A percentile compares a stretch with the other conserved stretches of the same genome.
Evolutionary conservation across 2,888 invertebrate species (phyloP).

Genomic region (Aphrophora alni): DNA sequence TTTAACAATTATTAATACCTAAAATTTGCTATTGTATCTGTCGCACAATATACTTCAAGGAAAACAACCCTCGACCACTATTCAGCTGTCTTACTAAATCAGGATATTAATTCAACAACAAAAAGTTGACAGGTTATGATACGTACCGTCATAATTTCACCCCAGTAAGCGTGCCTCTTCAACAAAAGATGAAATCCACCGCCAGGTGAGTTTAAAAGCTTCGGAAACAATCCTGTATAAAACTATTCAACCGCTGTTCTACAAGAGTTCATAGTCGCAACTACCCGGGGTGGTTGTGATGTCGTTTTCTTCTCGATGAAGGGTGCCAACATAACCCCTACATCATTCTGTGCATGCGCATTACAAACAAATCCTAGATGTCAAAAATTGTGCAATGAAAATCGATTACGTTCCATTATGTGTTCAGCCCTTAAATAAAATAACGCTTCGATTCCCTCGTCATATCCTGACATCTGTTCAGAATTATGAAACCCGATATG

Average conservation of each 20-base stretch:
- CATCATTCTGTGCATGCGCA: background rate
- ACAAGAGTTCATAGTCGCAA: background rate
- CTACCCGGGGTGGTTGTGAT: background rate
- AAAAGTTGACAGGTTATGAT: constrained; percentile 35
- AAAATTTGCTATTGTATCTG: background rate
- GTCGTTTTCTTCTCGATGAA: background rate
- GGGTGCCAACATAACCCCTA: constrained; percentile 9
- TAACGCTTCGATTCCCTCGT: background rate
- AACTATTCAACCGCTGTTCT: background rate
- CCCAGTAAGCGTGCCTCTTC: background rate
- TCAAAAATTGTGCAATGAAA: constrained; percentile 1
- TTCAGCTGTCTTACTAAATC: background rate
- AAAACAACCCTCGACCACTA: background rate
- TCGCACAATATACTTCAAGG: background rate
- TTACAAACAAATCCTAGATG: constrained; percentile 6
- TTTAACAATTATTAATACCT: too few relatives aligned
- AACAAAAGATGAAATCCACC: background rate
- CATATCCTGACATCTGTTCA: constrained; percentile 1
- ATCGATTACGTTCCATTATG: background rate
- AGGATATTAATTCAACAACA: background rate
- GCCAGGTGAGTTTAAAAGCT: background rate
- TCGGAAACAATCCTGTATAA: background rate
- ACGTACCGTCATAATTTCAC: constrained; percentile 36
- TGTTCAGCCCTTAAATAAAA: background rate
- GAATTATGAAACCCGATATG: background rate